Base-by-base conservation (phyloP, 1,140 invertebrate species). In the Goniozus legneri region DNA sequence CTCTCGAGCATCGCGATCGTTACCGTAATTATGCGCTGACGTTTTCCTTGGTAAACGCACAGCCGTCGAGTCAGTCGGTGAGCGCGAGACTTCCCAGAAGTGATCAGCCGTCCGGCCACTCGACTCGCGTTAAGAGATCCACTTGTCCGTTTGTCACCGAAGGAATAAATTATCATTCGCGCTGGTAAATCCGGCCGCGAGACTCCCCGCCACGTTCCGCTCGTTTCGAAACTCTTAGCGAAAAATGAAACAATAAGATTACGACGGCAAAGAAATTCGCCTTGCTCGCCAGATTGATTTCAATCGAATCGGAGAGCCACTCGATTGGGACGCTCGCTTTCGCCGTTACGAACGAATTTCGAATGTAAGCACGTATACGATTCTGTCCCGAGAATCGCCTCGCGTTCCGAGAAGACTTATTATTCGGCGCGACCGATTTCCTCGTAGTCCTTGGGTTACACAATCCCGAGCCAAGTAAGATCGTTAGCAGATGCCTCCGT, bases 161-260 rank as follows among this genome's bases (percentile, higher is more conserved):
- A 47, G 52, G 56, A 68, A 68, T 68, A 62, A 66, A 67, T 68
- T 66, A 65, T 67, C 59, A 64, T 65, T 63, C 56, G 56, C 33
- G 52, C 55, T 58, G 49, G 56, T 62, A 63, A 66, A 65, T 68
- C 63, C 60, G 53, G 54, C 56, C 62, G n/a, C n/a, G n/a, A n/a
- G n/a, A n/a, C n/a, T n/a, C n/a, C n/a, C n/a, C n/a, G n/a, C n/a
- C n/a, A n/a, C n/a, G n/a, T n/a, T n/a, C n/a, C n/a, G n/a, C n/a
- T n/a, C n/a, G n/a, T n/a, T n/a, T n/a, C n/a, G n/a, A n/a, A n/a
- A n/a, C n/a, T n/a, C n/a, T n/a, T n/a, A n/a, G n/a, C n/a, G n/a
- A n/a, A n/a, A n/a, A n/a, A n/a, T n/a, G n/a, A n/a, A n/a, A n/a
- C n/a, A n/a, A n/a, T n/a, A n/a, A n/a, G n/a, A n/a, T n/a, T n/a